phyloP scores from a whole-genome alignment of 2,888 invertebrate genomes.

The Andricus curvator region DNA sequence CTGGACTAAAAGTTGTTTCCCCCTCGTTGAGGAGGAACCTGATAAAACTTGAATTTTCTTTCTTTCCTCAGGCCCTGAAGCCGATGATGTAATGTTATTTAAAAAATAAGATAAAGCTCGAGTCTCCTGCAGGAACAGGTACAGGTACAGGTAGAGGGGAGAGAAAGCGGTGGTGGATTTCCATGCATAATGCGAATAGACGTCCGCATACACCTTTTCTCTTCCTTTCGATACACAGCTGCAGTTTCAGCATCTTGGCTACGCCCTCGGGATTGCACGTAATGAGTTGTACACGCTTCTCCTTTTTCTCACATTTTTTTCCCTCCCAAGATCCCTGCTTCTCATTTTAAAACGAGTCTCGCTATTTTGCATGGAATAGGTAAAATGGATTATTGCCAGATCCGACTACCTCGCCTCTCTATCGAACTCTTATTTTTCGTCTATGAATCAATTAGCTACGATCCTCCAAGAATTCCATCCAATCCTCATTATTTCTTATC shows the following conservation, averaged over 20 bases:
- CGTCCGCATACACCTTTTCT: slow-evolving; percentile 55
- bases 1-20: too few relatives aligned
- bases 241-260: slow-evolving; percentile 58
- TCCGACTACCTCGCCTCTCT: slow-evolving; percentile 50
- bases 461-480: not conserved
- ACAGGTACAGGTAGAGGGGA: slow-evolving; percentile 38
- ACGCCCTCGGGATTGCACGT: slow-evolving; percentile 69
- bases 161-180: slow-evolving; percentile 57
- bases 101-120: slow-evolving; percentile 49
- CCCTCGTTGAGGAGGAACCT: not conserved
- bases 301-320: slow-evolving; percentile 55
- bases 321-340: slow-evolving; percentile 42
- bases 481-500: not conserved
- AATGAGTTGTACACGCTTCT: slow-evolving; percentile 71
- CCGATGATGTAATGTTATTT: slow-evolving; percentile 33
- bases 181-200: slow-evolving; percentile 66
- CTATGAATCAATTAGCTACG: not conserved
- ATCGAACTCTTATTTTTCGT: slow-evolving; percentile 42
- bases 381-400: slow-evolving; percentile 45
- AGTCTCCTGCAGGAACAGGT: slow-evolving; percentile 39
- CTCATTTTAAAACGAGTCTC: slow-evolving; percentile 44
- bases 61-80: not conserved
- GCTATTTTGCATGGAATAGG: slow-evolving; percentile 59
- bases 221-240: slow-evolving; percentile 54
- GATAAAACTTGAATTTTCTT: not conserved